Evolutionary conservation across 2,888 invertebrate genomes (phyloP), one percentile per base, ranked within the genome.

Genomic region (Drosophila rubida): DNA sequence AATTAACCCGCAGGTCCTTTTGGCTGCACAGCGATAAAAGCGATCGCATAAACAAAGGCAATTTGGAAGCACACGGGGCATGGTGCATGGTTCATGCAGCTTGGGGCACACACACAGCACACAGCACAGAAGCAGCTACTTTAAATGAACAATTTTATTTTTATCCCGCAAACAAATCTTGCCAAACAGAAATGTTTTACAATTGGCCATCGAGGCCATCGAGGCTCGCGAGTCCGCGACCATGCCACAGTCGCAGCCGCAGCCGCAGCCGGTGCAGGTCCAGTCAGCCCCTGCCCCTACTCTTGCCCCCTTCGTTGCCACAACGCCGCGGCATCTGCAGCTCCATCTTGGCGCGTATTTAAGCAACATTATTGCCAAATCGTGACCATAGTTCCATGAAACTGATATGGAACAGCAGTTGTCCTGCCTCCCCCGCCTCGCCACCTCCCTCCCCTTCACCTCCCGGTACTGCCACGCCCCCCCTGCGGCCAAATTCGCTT

Each of bases 301-400:
- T 19, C 4, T 5, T 5, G 39, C 23, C 37, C 30, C 6, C 11
- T 22, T 1, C 16, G 16, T 11, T 32, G 14, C 37, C 11, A 4
- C 16, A 16, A 14, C 32, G 22, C 32, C 16, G 9, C 42, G 44
- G 13, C 53, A 30, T 32, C 42, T 42, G 42, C 51, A 37, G 25
- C 53, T 42, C 42, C 53, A 54, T 42, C 54, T 44, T 44, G 73
- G 23, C 66, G 71, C 89, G 87, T 89, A 89, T 86, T 89, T 86
- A 89, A 88, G 89, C 88, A 90, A 90, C 90, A 87, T 90, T 91
- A 91, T 91, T 91, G 91, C 91, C 85, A 87, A 91, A 91, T 91
- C 91, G 91, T 91, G 91, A 91, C 91, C 80, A 87, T 89, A 91
- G 91, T 91, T 91, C 90, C 91, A 91, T 91, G 91, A 91, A 91